phyloP scores from a whole-genome alignment of 2,888 invertebrate species.

The Chromoteleia sp. region DNA sequence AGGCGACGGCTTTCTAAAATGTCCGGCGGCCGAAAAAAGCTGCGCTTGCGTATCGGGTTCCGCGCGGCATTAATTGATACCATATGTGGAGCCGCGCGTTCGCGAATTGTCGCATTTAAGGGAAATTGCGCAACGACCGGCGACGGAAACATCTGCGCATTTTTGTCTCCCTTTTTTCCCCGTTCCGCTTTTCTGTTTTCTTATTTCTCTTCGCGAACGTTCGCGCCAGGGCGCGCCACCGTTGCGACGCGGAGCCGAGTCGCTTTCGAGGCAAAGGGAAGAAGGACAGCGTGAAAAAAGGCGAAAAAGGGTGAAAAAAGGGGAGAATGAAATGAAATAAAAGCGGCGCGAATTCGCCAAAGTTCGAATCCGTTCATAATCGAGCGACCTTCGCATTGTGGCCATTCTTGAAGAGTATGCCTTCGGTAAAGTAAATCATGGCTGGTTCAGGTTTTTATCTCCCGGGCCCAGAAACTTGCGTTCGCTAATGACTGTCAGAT shows the following conservation, averaged over 20 bases:
- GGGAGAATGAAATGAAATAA: too few species aligned
- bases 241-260: too few species aligned
- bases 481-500: conserved; percentile 79
- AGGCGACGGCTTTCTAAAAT: conserved; percentile 34
- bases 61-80: conserved; percentile 25
- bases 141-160: conserved; percentile 4
- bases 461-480: conserved; percentile 78
- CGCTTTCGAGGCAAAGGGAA: too few species aligned
- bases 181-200: too few species aligned
- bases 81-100: conserved; percentile 17
- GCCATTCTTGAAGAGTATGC: conserved; percentile 79
- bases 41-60: neutral
- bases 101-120: conserved; percentile 44
- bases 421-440: conserved; percentile 73
- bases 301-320: too few species aligned
- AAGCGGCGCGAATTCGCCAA: too few species aligned
- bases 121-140: conserved; percentile 32
- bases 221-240: conserved; percentile 4
- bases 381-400: conserved; percentile 83
- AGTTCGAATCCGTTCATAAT: conserved; percentile 77
- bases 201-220: neutral
- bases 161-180: too few species aligned
- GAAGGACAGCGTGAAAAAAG: too few species aligned
- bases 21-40: conserved; percentile 5
- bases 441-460: conserved; percentile 81